phyloP scores from a whole-genome alignment of 2,888 invertebrate genomes.

The Blastobasis adustella region DNA sequence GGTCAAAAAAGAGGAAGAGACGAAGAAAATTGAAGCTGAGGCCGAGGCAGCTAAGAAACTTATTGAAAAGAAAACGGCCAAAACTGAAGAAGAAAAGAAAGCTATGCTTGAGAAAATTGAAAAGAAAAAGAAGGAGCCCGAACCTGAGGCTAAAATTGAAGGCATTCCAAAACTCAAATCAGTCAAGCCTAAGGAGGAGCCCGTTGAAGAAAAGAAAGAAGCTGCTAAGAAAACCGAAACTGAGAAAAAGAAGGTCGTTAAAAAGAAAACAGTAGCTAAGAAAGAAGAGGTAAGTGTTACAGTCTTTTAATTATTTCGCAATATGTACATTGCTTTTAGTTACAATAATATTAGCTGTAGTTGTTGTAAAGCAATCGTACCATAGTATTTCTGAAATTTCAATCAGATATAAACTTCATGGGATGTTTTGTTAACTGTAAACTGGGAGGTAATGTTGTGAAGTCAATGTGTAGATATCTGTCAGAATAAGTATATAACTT shows the following conservation, averaged over 20 bases:
- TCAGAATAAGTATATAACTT: conserved; percentile 3
- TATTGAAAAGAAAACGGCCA: conserved; percentile 61
- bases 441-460: too few relatives aligned
- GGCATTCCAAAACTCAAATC: conserved; percentile 77
- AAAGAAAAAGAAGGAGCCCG: conserved; percentile 59
- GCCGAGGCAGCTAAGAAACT: conserved; percentile 66
- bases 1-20: conserved; percentile 48
- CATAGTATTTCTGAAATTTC: not conserved
- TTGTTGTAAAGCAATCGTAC: not conserved
- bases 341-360: too few relatives aligned
- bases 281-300: conserved; percentile 63
- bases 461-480: not conserved
- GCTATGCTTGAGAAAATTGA: conserved; percentile 66
- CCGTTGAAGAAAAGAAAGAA: conserved; percentile 60
- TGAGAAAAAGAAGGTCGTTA: conserved; percentile 62
- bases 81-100: conserved; percentile 68
- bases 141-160: conserved; percentile 73
- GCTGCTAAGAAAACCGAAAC: conserved; percentile 60
- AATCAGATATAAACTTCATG: not conserved
- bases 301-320: conserved; percentile 7
- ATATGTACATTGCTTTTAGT: not conserved
- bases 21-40: conserved; percentile 42
- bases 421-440: too few relatives aligned
- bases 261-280: conserved; percentile 65
- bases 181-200: conserved; percentile 68